Base-by-base conservation (phyloP, 2,888 invertebrate genomes). In the Dexiosoma caninum region DNA sequence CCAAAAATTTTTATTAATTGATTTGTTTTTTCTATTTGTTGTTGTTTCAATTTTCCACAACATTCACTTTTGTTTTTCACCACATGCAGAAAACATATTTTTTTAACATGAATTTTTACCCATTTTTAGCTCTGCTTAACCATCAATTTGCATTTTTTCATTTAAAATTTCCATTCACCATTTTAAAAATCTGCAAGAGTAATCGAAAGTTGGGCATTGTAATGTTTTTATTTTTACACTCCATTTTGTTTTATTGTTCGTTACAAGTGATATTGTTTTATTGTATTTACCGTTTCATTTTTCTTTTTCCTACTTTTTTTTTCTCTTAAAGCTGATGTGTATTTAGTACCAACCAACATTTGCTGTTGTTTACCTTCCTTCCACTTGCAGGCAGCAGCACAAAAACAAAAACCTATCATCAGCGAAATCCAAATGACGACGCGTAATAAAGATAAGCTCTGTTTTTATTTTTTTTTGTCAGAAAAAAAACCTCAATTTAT, bases 361-460 rank as follows among this genome's bases (percentile, higher is more conserved):
- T 75, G 66, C 30, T 59, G 40, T 59, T 75, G 67, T 59, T 75
- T 75, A 75, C 66, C 75, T 66, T 75, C 40, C 10, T 21, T 46
- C 7, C 21, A 23, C 27, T 12, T 42, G 57, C 32, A 21, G n/a
- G 16, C 12, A 35, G 9, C 23, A 37, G 14, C 19, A 27, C n/a
- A 40, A 32, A 16, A 35, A 72, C 35, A 44, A 16, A 21, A 23
- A 21, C 3, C 51, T 83, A 80, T 83, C 83, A 83, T 83, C 83
- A 83, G 83, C 83, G 66, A 83, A 84, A 84, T 81, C 81, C 79
- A 83, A 78, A 82, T 82, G 83, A 81, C 77, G 82, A 82, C 82
- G 81, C 77, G 82, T 82, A 83, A 83, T 83, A 84, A 83, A 84
- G 84, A 84, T 84, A 83, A 83, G 83, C 84, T 79, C 71, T 76